Evolutionary conservation across 30 jellyfish, hydroid and myxozoan species (phyloP).

Genomic region (Mastigias papua): DNA sequence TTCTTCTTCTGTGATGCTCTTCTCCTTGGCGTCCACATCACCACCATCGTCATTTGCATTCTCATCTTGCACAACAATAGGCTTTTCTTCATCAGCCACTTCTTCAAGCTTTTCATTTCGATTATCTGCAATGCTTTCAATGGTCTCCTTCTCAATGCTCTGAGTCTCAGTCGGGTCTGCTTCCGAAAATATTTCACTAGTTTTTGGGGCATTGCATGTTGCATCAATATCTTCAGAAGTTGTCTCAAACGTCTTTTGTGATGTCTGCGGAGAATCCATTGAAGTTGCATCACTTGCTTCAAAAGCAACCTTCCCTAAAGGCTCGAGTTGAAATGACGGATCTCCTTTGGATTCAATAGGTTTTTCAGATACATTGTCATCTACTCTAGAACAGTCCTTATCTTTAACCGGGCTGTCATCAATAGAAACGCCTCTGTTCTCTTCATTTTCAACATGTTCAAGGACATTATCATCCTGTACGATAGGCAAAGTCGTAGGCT

Average conservation of each 20-base stretch:
- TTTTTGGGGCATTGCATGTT: neutral
- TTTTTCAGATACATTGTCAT: neutral
- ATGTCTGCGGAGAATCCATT: slow-evolving; percentile 59
- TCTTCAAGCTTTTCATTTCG: neutral
- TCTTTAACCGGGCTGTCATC: neutral
- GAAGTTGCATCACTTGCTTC: slow-evolving; percentile 64
- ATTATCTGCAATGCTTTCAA: neutral
- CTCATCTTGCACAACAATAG: neutral
- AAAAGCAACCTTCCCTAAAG: slow-evolving; percentile 11
- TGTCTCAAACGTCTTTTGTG: slow-evolving; percentile 25
- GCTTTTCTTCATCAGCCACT: neutral
- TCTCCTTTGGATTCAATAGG: slow-evolving; percentile 3
- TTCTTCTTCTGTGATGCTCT: neutral
- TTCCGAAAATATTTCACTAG: neutral
- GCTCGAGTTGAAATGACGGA: neutral
- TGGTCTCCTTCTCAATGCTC: neutral
- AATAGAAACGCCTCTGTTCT: neutral
- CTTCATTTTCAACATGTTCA: neutral
- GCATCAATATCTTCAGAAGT: neutral
- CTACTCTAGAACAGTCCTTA: neutral
- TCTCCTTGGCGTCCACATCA: neutral
- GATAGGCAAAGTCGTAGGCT: neutral
- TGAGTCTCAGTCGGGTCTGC: too few relatives aligned
- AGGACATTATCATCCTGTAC: neutral
- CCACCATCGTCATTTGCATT: neutral